Evolutionary conservation across 2,797 vertebrate genomes (phyloP), one percentile per base, ranked within the genome.

Genomic region (Peromyscus attwateri): DNA sequence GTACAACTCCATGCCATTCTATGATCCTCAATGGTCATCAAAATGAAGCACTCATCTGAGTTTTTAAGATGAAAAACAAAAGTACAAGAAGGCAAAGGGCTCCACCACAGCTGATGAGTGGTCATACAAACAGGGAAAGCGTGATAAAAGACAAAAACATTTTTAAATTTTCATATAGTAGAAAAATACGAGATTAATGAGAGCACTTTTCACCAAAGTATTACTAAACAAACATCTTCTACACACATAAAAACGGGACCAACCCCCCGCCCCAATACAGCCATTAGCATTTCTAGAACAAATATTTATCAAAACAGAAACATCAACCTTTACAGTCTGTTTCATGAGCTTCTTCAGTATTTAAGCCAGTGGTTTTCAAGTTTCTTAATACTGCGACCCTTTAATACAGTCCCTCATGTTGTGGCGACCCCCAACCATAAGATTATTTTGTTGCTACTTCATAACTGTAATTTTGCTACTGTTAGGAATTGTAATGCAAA

Each of bases 221-320:
- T 73, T 92, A 55, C 49, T 95, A 87, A 81, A 31, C 31, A 94
- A 88, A 87, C 27, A 88, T 49, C 49, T 46, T 27, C 19, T 40
- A 49, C 19, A 87, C 14, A 55, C 55, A 85, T 4, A 68, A 37
- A 95, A 90, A 34, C 21, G 64, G 19, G 25, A 88, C 17, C 64
- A 85, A 88, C n/a, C n/a, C n/a, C n/a, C n/a, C n/a, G n/a, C 12
- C 6, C 34, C 40, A 9, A 1, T 70, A 81, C 77, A 64, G 43
- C n/a, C 46, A 49, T 91, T 91, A 95, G 81, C n/a, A 94, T 62
- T 89, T 89, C 75, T 82, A 83, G 34, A 89, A 77, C 71, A 87
- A 95, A 89, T 29, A 84, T 75, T 75, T 87, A 92, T n/a, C 52
- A 77, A 92, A 76, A 95, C 83, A 95, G 71, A 93, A 19, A 79